Evolutionary conservation across 2,888 invertebrate genomes (phyloP).

Genomic region (Myathropa florea): DNA sequence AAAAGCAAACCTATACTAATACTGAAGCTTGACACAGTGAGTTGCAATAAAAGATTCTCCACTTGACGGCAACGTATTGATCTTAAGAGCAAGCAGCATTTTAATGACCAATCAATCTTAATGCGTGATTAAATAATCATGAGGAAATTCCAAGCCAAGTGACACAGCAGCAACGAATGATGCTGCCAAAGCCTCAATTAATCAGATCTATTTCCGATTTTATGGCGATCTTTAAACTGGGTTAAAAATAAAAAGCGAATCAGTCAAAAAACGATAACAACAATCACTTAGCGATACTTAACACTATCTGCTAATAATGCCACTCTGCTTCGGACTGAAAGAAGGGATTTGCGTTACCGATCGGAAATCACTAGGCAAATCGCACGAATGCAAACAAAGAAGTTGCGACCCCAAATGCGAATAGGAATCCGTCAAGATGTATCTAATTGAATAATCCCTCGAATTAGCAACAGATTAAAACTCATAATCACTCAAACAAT

Average conservation of each 20-base stretch:
- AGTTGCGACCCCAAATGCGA: neutral
- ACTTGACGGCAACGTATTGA: too few species aligned
- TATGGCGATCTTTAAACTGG: neutral
- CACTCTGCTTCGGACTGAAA: constrained; percentile 17
- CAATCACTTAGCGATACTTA: constrained; percentile 36
- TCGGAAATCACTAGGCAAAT: neutral
- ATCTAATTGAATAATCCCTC: constrained; percentile 42
- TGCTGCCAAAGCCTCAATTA: neutral
- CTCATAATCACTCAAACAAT: constrained; percentile 23
- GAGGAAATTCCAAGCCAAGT: neutral
- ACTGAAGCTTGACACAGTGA: too few species aligned
- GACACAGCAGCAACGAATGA: neutral
- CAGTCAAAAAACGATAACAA: neutral
- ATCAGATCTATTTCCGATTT: neutral
- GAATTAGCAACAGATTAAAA: constrained; percentile 45
- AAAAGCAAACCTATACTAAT: too few species aligned
- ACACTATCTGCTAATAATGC: neutral
- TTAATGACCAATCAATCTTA: neutral
- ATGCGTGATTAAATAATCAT: neutral
- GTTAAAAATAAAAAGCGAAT: neutral
- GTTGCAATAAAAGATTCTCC: too few species aligned
- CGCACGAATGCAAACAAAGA: neutral
- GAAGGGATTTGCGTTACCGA: neutral
- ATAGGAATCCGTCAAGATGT: constrained; percentile 1
- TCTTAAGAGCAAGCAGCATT: neutral